These are phyloP conservation scores for Scaeva pyrastri DNA, from an alignment of 2,888 invertebrate genomes.

Conservation along the genomic window DNA sequence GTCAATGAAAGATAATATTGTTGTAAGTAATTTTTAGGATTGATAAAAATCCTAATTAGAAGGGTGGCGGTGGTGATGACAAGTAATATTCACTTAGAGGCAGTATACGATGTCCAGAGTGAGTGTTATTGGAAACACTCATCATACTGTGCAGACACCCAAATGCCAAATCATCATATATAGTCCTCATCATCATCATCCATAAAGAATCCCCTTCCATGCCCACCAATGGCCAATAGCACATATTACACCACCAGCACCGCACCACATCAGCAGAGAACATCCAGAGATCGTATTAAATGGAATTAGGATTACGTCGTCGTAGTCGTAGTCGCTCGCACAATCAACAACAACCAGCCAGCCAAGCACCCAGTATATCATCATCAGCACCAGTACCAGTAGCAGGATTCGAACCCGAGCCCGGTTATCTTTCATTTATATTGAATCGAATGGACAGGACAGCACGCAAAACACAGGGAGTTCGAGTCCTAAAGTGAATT, in stretches of 20 bases:
- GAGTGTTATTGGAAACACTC: conserved; percentile 27
- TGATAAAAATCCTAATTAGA: conserved; percentile 75
- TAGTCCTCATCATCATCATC: conserved; percentile 26
- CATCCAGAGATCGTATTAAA: conserved; percentile 69
- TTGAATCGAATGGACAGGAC: conserved; percentile 66
- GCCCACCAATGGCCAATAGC: background rate
- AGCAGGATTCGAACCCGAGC: too few species aligned
- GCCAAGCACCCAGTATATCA: background rate
- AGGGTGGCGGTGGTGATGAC: conserved; percentile 57
- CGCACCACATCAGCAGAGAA: conserved; percentile 42
- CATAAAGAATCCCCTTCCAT: background rate
- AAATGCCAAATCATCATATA: background rate
- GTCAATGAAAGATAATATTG: conserved; percentile 23
- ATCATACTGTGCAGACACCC: background rate
- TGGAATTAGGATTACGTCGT: conserved; percentile 72
- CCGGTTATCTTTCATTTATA: conserved; percentile 50
- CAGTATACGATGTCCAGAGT: background rate
- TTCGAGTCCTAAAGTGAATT: background rate
- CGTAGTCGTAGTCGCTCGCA: too few species aligned
- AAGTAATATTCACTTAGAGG: conserved; percentile 70
- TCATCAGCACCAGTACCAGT: conserved; percentile 6
- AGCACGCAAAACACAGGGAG: conserved; percentile 57
- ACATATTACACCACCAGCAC: conserved; percentile 44
- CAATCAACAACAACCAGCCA: conserved; percentile 62
- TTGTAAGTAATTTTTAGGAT: conserved; percentile 66